Conservation (phyloP, 2,113 vertebrate species). For the Ptychochromis oligacanthus region DNA sequence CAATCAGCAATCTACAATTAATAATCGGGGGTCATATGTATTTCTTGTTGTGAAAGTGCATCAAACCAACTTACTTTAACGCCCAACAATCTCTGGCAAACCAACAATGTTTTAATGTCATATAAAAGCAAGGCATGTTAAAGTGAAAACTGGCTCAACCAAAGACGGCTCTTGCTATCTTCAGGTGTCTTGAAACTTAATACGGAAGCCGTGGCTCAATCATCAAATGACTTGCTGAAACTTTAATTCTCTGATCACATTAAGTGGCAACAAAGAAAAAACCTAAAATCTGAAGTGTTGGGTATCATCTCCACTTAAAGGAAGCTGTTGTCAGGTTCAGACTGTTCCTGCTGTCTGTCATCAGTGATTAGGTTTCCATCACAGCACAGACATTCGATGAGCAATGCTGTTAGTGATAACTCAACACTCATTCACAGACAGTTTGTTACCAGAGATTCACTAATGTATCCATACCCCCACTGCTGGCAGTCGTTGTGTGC, state of each 20-base stretch:
- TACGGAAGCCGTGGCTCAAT: conserved; percentile 38
- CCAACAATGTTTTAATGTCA: background rate
- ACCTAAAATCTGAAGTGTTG: conserved; percentile 70
- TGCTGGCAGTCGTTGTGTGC: conserved; percentile 92
- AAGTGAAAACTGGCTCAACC: background rate
- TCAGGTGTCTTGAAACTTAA: conserved; percentile 63
- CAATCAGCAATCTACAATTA: background rate
- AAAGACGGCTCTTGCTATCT: background rate
- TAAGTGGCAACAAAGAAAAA: conserved; percentile 68
- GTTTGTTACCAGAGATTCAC: conserved; percentile 20
- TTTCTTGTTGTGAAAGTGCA: background rate
- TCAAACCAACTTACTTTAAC: background rate
- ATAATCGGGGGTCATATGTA: too few relatives aligned
- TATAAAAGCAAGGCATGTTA: background rate
- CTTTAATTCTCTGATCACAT: conserved; percentile 83
- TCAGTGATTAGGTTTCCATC: conserved; percentile 57
- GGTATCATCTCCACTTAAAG: conserved; percentile 71
- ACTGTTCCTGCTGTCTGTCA: conserved; percentile 39
- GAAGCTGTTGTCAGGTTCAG: conserved; percentile 36
- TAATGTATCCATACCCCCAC: conserved; percentile 84
- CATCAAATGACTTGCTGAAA: conserved; percentile 76
- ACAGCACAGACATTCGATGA: conserved; percentile 32
- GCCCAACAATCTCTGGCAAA: background rate
- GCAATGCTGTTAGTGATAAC: conserved; percentile 38
- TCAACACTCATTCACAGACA: conserved; percentile 2